phyloP scores from a whole-genome alignment of 1,140 invertebrate species.

The Lordiphosa collinella region DNA sequence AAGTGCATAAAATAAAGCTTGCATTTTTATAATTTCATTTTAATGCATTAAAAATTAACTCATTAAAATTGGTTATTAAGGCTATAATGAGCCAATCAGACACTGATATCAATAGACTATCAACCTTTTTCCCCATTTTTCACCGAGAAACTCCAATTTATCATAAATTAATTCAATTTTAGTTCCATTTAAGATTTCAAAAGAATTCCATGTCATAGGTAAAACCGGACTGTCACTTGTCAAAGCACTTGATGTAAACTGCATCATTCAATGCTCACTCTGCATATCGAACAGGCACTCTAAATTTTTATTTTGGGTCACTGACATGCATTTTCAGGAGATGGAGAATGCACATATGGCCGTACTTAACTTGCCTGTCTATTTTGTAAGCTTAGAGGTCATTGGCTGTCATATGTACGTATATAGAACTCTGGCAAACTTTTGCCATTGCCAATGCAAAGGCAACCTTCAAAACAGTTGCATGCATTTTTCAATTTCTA shows the following conservation, averaged over 20 bases:
- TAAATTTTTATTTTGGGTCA: conserved; percentile 2
- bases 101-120: too few species aligned
- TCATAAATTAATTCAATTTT: too few species aligned
- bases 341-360: conserved; percentile 25
- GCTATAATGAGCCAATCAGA: too few species aligned
- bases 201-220: background rate
- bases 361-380: conserved; percentile 64
- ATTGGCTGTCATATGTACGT: conserved; percentile 53
- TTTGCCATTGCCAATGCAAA: conserved; percentile 21
- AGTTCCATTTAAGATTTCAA: background rate
- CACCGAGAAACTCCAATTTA: too few species aligned
- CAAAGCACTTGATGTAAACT: background rate
- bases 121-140: too few species aligned
- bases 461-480: conserved; percentile 73
- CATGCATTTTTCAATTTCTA: conserved; percentile 73
- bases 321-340: background rate
- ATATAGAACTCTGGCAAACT: conserved; percentile 15
- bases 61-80: too few species aligned
- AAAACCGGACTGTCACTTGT: too few species aligned
- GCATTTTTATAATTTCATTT: too few species aligned
- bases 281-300: conserved; percentile 5
- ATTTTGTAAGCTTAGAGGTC: conserved; percentile 58
- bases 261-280: conserved; percentile 8
- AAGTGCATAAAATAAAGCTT: too few species aligned
- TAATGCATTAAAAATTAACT: too few species aligned